Percentiles rank a stretch among this genome's conserved stretches.
Evolutionary conservation across 2,888 invertebrate species (phyloP).

Genomic region (Hecatera dysodea): DNA sequence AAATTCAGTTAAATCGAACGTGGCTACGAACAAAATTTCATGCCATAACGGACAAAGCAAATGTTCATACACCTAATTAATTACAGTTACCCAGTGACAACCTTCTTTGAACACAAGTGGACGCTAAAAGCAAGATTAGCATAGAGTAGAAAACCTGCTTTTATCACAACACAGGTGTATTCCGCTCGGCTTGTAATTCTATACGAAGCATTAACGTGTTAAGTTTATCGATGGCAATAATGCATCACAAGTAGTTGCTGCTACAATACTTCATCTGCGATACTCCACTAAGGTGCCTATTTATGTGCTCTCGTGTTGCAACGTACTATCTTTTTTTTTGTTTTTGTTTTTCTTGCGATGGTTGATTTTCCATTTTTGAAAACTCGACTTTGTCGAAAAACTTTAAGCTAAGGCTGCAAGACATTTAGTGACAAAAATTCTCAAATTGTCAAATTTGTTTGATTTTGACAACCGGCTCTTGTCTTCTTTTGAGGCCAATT

Average conservation of each 20-base stretch:
- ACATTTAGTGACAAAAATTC: neutral
- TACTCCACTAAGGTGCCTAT: neutral
- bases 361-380: neutral
- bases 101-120: constrained; percentile 46
- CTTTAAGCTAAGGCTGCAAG: too few relatives aligned
- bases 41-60: constrained; percentile 1
- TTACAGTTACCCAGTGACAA: constrained; percentile 42
- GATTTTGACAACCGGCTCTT: neutral
- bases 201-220: constrained; percentile 61
- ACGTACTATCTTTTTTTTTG: neutral
- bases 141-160: constrained; percentile 45
- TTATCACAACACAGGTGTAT: constrained; percentile 51
- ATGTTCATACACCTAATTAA: constrained; percentile 48
- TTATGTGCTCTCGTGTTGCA: neutral
- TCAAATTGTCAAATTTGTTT: neutral
- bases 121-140: constrained; percentile 45
- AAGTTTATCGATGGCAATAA: constrained; percentile 62
- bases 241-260: constrained; percentile 48
- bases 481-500: neutral
- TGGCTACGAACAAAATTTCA: neutral
- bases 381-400: neutral
- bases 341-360: neutral
- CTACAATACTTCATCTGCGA: constrained; percentile 35
- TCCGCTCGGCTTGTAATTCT: constrained; percentile 58
- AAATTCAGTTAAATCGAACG: neutral